A percentile compares a stretch with the other conserved stretches of the same genome.
Conservation (phyloP, 2,113 vertebrate genomes). For the Acrocephalus arundinaceus region DNA sequence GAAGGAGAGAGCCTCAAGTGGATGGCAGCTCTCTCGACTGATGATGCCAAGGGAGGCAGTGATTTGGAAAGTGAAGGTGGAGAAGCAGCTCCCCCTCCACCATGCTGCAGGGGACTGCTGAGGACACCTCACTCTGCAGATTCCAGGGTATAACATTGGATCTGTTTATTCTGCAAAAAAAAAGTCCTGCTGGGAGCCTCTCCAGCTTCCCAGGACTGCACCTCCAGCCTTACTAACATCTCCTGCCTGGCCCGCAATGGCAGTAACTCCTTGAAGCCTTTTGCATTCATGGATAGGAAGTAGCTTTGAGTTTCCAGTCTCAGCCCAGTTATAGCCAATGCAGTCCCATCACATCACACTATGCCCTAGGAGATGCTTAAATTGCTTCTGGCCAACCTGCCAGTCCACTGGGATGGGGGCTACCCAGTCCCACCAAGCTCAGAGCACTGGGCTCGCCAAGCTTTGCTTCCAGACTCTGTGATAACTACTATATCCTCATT, state of each 20-base stretch:
- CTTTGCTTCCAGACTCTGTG: neutral
- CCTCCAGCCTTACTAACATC: neutral
- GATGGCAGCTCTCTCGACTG: constrained; percentile 52
- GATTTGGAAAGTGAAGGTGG: constrained; percentile 4
- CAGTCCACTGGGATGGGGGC: neutral
- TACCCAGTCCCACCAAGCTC: neutral
- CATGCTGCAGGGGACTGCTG: neutral
- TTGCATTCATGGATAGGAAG: neutral
- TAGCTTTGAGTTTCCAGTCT: neutral
- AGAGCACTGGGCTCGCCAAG: neutral
- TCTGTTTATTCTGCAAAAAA: neutral
- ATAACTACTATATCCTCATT: neutral
- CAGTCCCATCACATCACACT: neutral
- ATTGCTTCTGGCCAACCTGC: rapidly evolving
- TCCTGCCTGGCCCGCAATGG: neutral
- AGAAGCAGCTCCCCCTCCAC: neutral
- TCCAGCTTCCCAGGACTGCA: neutral
- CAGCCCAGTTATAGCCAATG: neutral
- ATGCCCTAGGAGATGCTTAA: neutral
- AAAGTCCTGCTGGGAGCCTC: neutral
- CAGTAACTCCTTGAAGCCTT: neutral
- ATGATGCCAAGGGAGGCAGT: constrained; percentile 31
- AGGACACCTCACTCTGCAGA: neutral
- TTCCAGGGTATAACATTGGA: neutral
- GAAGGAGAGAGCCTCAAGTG: constrained; percentile 59